These are phyloP conservation scores for Catharus fuscescens DNA, from an alignment of 2,113 vertebrate genomes.

Conservation along the genomic window DNA sequence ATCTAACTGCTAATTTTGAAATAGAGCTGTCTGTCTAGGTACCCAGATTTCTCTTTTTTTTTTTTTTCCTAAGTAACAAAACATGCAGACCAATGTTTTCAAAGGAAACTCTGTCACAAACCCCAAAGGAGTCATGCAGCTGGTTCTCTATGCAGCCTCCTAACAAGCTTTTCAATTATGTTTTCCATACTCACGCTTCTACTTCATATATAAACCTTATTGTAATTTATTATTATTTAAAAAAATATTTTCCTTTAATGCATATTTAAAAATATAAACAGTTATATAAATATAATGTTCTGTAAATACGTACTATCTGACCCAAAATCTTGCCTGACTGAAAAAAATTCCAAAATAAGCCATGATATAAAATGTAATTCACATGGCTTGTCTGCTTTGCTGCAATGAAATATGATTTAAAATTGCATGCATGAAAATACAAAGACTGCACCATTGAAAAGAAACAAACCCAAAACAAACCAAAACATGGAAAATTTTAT, in stretches of 20 bases:
- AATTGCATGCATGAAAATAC: neutral
- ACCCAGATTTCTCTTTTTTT: neutral
- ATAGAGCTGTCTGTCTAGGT: neutral
- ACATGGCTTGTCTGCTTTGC: neutral
- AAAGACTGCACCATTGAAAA: neutral
- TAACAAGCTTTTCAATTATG: neutral
- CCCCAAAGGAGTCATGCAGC: fast-evolving
- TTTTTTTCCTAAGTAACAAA: neutral
- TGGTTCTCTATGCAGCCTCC: neutral
- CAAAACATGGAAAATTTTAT: neutral
- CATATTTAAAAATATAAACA: neutral
- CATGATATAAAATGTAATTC: neutral
- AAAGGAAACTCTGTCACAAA: neutral
- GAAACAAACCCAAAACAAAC: neutral
- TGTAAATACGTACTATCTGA: neutral
- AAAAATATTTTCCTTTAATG: neutral
- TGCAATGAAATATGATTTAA: neutral
- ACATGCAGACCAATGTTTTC: neutral
- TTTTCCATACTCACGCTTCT: neutral
- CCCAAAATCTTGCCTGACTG: neutral
- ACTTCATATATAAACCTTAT: neutral
- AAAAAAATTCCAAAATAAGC: neutral
- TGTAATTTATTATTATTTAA: neutral
- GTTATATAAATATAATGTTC: neutral
- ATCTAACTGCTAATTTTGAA: neutral